Evolutionary conservation across 2,113 vertebrate genomes (phyloP).

Genomic region (Phaetusa simplex): DNA sequence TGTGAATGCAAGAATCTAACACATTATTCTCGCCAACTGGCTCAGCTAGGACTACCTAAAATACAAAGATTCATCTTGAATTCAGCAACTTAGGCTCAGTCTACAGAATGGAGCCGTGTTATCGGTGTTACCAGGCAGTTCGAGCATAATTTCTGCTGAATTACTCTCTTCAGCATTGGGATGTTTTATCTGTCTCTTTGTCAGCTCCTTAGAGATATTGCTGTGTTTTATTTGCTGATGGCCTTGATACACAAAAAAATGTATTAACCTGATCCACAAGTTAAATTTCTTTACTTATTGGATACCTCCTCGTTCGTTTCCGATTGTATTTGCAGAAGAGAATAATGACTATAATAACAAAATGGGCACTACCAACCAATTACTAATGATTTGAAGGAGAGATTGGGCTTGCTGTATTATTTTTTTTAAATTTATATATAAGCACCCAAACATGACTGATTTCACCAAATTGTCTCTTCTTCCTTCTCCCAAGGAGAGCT

Average conservation of each 20-base stretch:
- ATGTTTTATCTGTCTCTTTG: constrained; percentile 26
- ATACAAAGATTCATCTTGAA: background rate
- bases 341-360: background rate
- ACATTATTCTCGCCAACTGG: background rate
- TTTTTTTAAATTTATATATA: background rate
- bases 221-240: constrained; percentile 17
- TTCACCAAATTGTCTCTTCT: background rate
- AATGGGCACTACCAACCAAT: background rate
- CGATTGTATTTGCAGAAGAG: background rate
- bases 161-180: background rate
- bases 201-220: background rate
- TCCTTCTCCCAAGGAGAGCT: background rate
- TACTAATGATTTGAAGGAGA: background rate
- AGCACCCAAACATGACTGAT: background rate
- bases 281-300: background rate
- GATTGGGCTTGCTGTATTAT: background rate
- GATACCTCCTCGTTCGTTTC: background rate
- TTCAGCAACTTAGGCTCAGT: background rate
- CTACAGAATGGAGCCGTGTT: background rate
- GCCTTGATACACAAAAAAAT: background rate
- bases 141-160: background rate
- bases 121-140: background rate
- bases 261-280: background rate
- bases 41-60: background rate
- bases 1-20: background rate